Base-by-base conservation (phyloP, 1,140 invertebrate genomes). In the Eueides isabella region DNA sequence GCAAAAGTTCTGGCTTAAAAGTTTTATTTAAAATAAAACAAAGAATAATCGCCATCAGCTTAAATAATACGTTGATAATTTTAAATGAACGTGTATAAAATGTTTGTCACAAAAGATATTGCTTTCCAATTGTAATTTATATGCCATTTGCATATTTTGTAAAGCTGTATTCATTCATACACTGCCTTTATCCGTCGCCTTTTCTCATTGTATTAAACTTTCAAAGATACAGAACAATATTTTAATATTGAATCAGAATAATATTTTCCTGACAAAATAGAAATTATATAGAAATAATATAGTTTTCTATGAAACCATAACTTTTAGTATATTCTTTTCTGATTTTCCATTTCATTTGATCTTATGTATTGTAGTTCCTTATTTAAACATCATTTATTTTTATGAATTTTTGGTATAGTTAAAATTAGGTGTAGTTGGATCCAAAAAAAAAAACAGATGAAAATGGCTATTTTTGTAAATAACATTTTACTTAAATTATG, bases 401-500 rank as follows among this genome's bases (percentile, higher is more conserved):
- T 74, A 72, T 86, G n/a, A 84, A 84, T 77, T 80, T 75, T 28
- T 68, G 41, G 67, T 61, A 65, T 63, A 35, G 55, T 48, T 65
- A 87, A 83, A 78, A 77, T 82, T 88, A 85, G 82, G 81, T 78
- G 72, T 89, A 90, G 83, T 80, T 76, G 77, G 82, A 87, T 88
- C 85, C 85, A 88, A 89, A 87, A 35, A 88, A 89, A 87, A 35
- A 76, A 83, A 85, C 81, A 86, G 78, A 89, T 80, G 76, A 84
- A 85, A 87, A 83, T 88, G 89, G 88, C 89, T 92, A 92, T 91
- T 92, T 91, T 92, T 92, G 91, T 92, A 92, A 92, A 92, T 92
- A 92, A 87, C 78, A 73, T 90, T 89, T 91, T 89, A 91, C 88
- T 89, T 90, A 89, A 90, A 89, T 90, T 91, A 89, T 91, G 86